A percentile compares a stretch with the other conserved stretches of the same genome.
Conservation (phyloP, 2,113 vertebrate genomes). For the Numenius arquata region DNA sequence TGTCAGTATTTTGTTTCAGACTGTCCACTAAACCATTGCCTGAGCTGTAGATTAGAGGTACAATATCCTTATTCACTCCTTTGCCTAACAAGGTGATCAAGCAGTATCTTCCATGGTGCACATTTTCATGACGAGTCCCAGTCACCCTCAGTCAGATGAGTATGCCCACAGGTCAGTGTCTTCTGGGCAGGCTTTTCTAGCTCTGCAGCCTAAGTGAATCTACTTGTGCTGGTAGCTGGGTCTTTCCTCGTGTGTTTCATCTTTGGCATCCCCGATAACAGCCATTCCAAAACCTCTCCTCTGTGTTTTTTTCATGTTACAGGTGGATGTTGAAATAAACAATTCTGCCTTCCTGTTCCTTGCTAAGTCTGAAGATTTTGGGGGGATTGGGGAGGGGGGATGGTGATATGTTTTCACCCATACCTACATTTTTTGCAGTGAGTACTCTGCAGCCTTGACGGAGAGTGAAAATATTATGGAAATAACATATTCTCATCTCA, state of each 20-base stretch:
- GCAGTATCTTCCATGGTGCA: background rate
- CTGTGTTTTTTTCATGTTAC: background rate
- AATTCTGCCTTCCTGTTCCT: background rate
- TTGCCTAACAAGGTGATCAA: background rate
- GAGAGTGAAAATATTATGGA: background rate
- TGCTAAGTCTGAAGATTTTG: background rate
- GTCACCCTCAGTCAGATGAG: fast-evolving
- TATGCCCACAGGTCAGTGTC: background rate
- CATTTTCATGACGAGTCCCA: background rate
- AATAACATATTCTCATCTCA: background rate
- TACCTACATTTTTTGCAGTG: background rate
- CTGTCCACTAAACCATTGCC: background rate
- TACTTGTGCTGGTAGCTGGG: background rate
- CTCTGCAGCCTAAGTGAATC: background rate
- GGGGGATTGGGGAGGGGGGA: fast-evolving
- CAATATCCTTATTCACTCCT: background rate
- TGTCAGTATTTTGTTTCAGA: background rate
- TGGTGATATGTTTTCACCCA: background rate
- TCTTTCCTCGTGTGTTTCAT: background rate
- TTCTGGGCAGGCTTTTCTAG: background rate
- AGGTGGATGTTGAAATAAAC: background rate
- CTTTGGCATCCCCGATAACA: background rate
- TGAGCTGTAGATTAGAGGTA: background rate
- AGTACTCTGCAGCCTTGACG: background rate
- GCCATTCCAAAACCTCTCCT: background rate